These are phyloP conservation scores for Spodoptera exigua DNA, from an alignment of 2,888 invertebrate species.

Conservation along the genomic window DNA sequence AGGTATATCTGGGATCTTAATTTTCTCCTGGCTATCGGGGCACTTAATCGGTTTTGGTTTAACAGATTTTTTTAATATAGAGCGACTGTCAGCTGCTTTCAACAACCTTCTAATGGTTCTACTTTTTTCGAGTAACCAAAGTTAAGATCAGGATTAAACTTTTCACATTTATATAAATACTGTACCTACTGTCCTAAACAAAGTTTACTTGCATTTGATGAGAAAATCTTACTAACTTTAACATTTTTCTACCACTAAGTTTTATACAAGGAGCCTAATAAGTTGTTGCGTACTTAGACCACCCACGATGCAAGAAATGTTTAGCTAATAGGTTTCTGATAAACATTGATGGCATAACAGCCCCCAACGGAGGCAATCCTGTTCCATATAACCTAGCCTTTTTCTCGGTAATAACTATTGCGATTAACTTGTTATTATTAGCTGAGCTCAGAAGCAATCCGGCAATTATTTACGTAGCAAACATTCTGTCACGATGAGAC, in stretches of 20 bases:
- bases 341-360: conserved; percentile 69
- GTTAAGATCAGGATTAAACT: too few species aligned
- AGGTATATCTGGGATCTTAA: conserved; percentile 62
- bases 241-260: conserved; percentile 20
- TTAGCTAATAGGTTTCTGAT: conserved; percentile 74
- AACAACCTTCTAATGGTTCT: too few species aligned
- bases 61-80: too few species aligned
- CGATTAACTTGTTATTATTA: conserved; percentile 79
- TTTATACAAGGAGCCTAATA: conserved; percentile 29
- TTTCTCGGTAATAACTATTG: conserved; percentile 72
- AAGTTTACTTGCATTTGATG: too few species aligned
- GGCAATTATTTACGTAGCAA: conserved; percentile 80
- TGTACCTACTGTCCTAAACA: too few species aligned
- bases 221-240: too few species aligned
- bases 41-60: too few species aligned
- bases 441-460: conserved; percentile 72
- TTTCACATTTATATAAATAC: too few species aligned
- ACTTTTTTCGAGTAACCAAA: too few species aligned
- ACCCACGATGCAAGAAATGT: conserved; percentile 61
- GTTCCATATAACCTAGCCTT: conserved; percentile 67
- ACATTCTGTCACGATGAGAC: conserved; percentile 78
- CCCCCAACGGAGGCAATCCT: conserved; percentile 62
- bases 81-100: conserved; percentile 32
- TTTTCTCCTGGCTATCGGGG: conserved; percentile 19
- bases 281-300: conserved; percentile 23